Percentiles rank a stretch among this genome's conserved stretches.
These are phyloP conservation scores for Melanotaenia nigrans DNA, from an alignment of 2,797 vertebrate species.

Conservation along the genomic window DNA sequence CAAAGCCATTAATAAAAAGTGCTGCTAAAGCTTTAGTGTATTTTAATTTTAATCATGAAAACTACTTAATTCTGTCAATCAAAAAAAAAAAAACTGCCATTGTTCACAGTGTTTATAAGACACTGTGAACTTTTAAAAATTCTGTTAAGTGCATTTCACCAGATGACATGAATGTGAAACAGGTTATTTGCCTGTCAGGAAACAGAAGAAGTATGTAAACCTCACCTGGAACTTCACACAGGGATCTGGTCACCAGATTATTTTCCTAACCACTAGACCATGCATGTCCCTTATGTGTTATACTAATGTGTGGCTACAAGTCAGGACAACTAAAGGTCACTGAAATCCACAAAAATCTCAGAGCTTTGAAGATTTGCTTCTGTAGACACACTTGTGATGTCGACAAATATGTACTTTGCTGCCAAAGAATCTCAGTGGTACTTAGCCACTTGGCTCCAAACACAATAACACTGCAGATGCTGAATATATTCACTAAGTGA, in stretches of 20 bases:
- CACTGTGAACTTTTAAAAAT: background rate
- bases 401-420: conserved; percentile 73
- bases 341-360: conserved; percentile 31
- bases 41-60: conserved; percentile 1
- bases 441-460: conserved; percentile 70
- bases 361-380: conserved; percentile 44
- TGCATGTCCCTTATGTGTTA: conserved; percentile 47
- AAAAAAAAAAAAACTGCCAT: conserved; percentile 2
- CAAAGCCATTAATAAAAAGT: conserved; percentile 3
- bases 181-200: conserved; percentile 75
- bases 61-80: background rate
- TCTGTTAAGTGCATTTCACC: conserved; percentile 30
- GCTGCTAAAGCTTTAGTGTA: background rate
- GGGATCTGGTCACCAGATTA: conserved; percentile 59
- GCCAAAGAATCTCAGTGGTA: conserved; percentile 61
- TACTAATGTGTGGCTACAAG: conserved; percentile 49
- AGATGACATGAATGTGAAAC: conserved; percentile 49
- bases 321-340: conserved; percentile 67
- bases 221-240: conserved; percentile 58
- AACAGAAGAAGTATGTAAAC: conserved; percentile 65
- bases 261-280: conserved; percentile 80
- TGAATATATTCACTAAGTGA: conserved; percentile 82
- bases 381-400: conserved; percentile 48
- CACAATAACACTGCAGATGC: conserved; percentile 75
- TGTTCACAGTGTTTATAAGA: conserved; percentile 21